These are phyloP conservation scores for Sebastes miniatus DNA, from an alignment of 2,797 vertebrate species.

Conservation along the genomic window DNA sequence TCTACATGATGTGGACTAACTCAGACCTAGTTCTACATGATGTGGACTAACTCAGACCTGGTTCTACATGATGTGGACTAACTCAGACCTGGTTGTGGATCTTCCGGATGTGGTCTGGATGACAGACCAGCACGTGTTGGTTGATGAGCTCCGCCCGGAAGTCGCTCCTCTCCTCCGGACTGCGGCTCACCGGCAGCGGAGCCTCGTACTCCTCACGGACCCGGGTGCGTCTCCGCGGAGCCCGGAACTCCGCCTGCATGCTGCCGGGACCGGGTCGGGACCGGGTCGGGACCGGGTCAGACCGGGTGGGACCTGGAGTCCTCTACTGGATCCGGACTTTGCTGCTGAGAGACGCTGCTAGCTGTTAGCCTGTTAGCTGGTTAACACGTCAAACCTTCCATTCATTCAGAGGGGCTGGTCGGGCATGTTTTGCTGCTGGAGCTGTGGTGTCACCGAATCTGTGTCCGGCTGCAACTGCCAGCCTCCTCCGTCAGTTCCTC, in stretches of 20 bases:
- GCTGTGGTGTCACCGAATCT: constrained; percentile 17
- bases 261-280: not conserved
- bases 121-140: constrained; percentile 85
- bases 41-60: not conserved
- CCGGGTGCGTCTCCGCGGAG: constrained; percentile 87
- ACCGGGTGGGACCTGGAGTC: not conserved
- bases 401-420: not conserved
- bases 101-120: constrained; percentile 81
- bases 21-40: not conserved
- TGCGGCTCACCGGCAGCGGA: constrained; percentile 83
- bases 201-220: constrained; percentile 83
- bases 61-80: not conserved
- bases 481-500: not conserved
- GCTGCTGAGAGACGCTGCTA: too few species aligned
- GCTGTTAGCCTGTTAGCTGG: too few species aligned
- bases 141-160: constrained; percentile 87
- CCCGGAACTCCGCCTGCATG: constrained; percentile 87
- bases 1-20: not conserved
- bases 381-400: too few species aligned
- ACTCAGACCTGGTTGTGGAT: constrained; percentile 72
- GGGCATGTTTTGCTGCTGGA: constrained; percentile 24
- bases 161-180: constrained; percentile 49
- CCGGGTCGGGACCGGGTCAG: not conserved
- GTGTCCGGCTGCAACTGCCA: constrained; percentile 10
- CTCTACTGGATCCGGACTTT: not conserved